Conservation (phyloP, 2,113 vertebrate species). For the Mesoclemmys tuberculata region DNA sequence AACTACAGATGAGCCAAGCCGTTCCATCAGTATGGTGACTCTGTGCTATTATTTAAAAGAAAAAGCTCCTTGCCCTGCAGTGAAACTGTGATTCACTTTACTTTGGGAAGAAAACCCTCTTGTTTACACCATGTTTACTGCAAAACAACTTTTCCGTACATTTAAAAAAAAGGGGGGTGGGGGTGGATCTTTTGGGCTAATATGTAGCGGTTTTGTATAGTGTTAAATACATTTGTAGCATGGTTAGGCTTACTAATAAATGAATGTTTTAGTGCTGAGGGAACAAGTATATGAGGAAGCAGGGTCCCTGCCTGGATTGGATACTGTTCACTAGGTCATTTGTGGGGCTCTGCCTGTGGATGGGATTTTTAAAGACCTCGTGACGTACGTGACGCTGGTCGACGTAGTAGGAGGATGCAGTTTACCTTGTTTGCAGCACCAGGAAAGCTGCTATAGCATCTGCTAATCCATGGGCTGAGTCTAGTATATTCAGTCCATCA, state of each 20-base stretch:
- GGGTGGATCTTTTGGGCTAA: rapidly evolving
- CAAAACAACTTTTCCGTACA: not conserved
- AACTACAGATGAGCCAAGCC: not conserved
- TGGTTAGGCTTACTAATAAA: not conserved
- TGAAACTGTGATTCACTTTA: not conserved
- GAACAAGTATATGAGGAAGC: not conserved
- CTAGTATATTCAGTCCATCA: not conserved
- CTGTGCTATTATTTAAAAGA: not conserved
- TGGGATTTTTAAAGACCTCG: not conserved
- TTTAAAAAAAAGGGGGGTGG: not conserved
- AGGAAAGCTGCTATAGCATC: not conserved
- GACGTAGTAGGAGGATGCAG: not conserved
- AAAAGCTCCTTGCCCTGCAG: not conserved
- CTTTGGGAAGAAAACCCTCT: not conserved
- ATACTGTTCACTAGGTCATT: not conserved
- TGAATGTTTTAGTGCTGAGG: rapidly evolving
- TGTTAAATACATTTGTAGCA: not conserved
- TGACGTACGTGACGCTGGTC: not conserved
- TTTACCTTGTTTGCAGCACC: not conserved
- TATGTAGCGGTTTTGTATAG: not conserved
- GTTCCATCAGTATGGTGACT: rapidly evolving
- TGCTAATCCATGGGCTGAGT: not conserved
- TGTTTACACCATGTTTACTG: not conserved
- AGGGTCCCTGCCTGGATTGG: not conserved
- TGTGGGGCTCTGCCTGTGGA: not conserved